phyloP scores from a whole-genome alignment of 1,140 invertebrate species.

The Eciton burchellii region DNA sequence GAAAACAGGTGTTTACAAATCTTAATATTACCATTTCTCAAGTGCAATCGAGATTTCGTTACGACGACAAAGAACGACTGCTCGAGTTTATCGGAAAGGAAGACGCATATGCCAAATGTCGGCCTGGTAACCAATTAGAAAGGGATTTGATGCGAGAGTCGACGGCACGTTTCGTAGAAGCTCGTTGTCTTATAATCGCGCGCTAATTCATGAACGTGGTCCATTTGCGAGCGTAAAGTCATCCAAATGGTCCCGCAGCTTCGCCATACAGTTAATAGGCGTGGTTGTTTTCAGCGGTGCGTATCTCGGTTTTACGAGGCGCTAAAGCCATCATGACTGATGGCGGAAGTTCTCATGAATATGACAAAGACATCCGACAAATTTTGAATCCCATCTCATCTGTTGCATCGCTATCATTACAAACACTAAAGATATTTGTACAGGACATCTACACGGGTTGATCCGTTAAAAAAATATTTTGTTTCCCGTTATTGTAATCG shows the following conservation, averaged over 20 bases:
- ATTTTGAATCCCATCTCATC: conserved; percentile 9
- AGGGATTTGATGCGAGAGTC: not conserved
- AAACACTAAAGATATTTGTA: not conserved
- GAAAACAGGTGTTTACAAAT: conserved; percentile 2
- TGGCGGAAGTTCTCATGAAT: conserved; percentile 50
- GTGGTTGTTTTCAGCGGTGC: conserved; percentile 58
- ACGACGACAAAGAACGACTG: not conserved
- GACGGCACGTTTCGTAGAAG: conserved; percentile 40
- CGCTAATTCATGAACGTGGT: conserved; percentile 51
- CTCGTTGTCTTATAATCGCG: conserved; percentile 37
- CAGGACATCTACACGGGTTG: not conserved
- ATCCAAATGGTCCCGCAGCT: conserved; percentile 41
- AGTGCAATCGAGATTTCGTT: not conserved
- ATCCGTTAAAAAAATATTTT: not conserved
- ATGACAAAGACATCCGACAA: conserved; percentile 44
- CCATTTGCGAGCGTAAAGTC: conserved; percentile 54
- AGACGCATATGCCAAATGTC: conserved; percentile 30
- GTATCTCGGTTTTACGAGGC: conserved; percentile 66
- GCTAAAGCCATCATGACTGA: conserved; percentile 63
- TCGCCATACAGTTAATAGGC: conserved; percentile 50
- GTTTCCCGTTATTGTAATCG: not conserved
- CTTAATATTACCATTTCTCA: conserved; percentile 2
- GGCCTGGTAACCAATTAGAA: conserved; percentile 39
- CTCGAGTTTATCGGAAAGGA: conserved; percentile 20
- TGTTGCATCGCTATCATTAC: not conserved